Percentiles rank a stretch among this genome's conserved stretches.
Conservation (phyloP, 2,797 vertebrate genomes). For the Pseudochirops cupreus region DNA sequence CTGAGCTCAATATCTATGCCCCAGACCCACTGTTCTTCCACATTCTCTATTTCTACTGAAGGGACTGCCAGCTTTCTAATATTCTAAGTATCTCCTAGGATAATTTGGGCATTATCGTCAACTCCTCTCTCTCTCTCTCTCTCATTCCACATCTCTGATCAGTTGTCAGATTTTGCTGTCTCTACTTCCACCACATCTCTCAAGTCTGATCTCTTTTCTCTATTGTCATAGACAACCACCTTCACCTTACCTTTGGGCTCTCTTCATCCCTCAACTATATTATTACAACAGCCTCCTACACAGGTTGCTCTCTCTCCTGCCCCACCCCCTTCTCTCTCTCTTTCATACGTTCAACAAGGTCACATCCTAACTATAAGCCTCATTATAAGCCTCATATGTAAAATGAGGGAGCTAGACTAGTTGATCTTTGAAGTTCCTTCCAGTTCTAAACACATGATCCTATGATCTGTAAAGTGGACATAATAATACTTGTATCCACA, state of each 20-base stretch:
- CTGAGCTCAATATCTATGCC: not conserved
- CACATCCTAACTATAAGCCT: not conserved
- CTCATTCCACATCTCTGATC: not conserved
- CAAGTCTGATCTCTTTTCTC: not conserved
- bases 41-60: not conserved
- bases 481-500: not conserved
- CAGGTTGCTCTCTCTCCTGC: not conserved
- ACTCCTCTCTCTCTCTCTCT: not conserved
- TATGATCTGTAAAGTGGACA: not conserved
- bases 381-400: not conserved
- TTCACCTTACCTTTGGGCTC: not conserved
- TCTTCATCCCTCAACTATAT: not conserved
- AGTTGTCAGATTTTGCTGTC: not conserved
- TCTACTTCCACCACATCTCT: not conserved
- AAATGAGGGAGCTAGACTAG: not conserved
- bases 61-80: not conserved
- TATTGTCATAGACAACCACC: not conserved
- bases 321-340: too few relatives aligned
- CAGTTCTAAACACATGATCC: not conserved
- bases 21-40: not conserved
- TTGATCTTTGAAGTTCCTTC: not conserved
- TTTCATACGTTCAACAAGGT: not conserved
- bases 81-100: not conserved
- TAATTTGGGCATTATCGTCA: not conserved
- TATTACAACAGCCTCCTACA: not conserved